These are phyloP conservation scores for Paradoxurus hermaphroditus DNA, from an alignment of 2,113 vertebrate genomes.

Conservation along the genomic window DNA sequence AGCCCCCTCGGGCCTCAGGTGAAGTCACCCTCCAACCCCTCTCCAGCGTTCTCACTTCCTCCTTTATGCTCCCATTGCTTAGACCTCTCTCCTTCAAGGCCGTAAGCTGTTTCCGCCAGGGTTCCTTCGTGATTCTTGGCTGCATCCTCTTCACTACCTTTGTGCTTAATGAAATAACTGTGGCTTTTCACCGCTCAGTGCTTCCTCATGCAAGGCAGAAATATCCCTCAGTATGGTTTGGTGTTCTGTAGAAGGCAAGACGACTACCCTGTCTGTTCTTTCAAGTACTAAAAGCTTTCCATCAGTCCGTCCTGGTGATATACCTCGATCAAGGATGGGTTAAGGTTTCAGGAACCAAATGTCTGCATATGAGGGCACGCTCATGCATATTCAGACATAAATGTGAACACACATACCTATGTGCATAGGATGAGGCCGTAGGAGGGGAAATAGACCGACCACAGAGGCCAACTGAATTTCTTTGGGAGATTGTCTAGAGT, in stretches of 20 bases:
- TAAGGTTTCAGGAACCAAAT: not conserved
- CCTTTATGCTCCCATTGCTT: not conserved
- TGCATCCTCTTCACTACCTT: not conserved
- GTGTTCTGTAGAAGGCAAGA: not conserved
- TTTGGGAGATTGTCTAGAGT: not conserved
- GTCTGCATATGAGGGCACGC: not conserved
- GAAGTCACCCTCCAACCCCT: fast-evolving
- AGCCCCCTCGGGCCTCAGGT: fast-evolving
- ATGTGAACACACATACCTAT: not conserved
- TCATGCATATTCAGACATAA: fast-evolving
- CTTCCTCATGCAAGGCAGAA: not conserved
- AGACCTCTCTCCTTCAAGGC: not conserved
- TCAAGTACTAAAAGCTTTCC: not conserved
- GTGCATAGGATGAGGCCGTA: too few species aligned
- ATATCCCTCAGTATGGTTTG: not conserved
- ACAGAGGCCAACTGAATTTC: not conserved
- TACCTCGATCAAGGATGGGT: not conserved
- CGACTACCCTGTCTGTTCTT: not conserved
- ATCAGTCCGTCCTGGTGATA: not conserved
- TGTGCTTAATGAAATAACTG: not conserved
- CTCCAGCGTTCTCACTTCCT: not conserved
- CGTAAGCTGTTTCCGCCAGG: not conserved
- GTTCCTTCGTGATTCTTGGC: not conserved
- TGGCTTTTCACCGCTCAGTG: not conserved
- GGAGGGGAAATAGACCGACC: not conserved